phyloP scores from a whole-genome alignment of 92 coral and sea anemone genomes.

The Palythoa grandis region DNA sequence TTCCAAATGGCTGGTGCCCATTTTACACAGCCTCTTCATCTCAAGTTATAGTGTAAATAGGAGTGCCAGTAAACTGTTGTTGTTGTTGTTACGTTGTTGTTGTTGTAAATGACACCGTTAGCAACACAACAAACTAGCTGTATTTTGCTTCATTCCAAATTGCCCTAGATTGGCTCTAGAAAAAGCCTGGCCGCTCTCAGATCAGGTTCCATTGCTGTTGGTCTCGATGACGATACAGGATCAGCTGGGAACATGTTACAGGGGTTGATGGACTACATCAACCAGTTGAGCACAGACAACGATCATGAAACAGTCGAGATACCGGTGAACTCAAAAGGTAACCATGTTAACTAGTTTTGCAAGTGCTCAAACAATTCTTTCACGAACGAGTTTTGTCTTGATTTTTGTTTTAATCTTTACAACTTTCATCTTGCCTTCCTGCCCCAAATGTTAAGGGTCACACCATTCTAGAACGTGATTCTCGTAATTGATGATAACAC shows the following conservation, averaged over 20 bases:
- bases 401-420: not conserved
- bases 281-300: not conserved
- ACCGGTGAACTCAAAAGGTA: constrained; percentile 4
- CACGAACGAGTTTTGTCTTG: not conserved
- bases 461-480: no score
- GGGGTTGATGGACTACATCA: constrained; percentile 15
- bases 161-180: constrained; percentile 28
- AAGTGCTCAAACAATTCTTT: not conserved
- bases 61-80: not conserved
- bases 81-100: not conserved
- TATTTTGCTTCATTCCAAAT: not conserved
- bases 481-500: not conserved
- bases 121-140: not conserved
- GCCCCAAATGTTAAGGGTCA: no score
- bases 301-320: constrained; percentile 22
- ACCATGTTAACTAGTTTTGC: not conserved
- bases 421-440: no score
- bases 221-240: not conserved
- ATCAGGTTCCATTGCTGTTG: constrained; percentile 18
- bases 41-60: no score
- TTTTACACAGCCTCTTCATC: no score
- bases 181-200: constrained; percentile 26
- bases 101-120: not conserved
- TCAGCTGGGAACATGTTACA: constrained; percentile 23
- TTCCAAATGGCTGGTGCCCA: no score